Conservation (phyloP, 2,888 invertebrate species). For the Drosophila putrida region DNA sequence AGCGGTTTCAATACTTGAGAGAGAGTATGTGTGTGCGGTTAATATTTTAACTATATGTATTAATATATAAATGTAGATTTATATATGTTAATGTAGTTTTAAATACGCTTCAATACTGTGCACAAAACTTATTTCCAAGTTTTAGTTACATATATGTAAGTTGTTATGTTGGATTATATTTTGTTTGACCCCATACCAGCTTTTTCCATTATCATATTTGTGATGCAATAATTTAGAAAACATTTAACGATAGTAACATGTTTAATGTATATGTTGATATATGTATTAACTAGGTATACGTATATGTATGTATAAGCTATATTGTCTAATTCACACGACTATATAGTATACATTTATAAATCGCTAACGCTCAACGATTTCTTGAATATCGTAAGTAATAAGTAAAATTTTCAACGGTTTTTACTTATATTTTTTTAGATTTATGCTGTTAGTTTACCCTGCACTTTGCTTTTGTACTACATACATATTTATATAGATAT, state of each 20-base stretch:
- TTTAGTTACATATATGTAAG: slow-evolving; percentile 37
- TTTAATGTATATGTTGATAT: slow-evolving; percentile 23
- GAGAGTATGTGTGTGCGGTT: slow-evolving; percentile 66
- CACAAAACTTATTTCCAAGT: slow-evolving; percentile 54
- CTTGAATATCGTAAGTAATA: slow-evolving; percentile 46
- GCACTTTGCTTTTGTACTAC: slow-evolving; percentile 70
- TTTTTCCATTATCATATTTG: slow-evolving; percentile 59
- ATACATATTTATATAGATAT: slow-evolving; percentile 21
- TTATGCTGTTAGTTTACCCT: slow-evolving; percentile 61
- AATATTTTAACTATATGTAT: slow-evolving; percentile 8
- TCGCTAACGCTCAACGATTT: slow-evolving; percentile 57
- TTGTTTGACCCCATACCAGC: slow-evolving; percentile 86
- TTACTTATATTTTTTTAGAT: slow-evolving; percentile 11
- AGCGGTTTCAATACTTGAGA: slow-evolving; percentile 54
- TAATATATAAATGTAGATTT: slow-evolving; percentile 10
- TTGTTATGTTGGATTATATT: slow-evolving; percentile 48
- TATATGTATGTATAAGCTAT: slow-evolving; percentile 66
- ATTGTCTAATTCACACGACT: slow-evolving; percentile 86
- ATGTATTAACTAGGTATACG: slow-evolving; percentile 21
- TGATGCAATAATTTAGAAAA: slow-evolving; percentile 37
- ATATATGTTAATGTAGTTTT: slow-evolving; percentile 13
- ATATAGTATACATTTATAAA: slow-evolving; percentile 53
- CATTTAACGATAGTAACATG: slow-evolving; percentile 54
- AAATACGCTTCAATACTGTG: slow-evolving; percentile 50
- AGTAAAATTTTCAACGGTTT: not conserved